Percentiles rank a stretch among this genome's conserved stretches.
Evolutionary conservation across 1,140 invertebrate genomes (phyloP).

Genomic region (Eumeta japonica): DNA sequence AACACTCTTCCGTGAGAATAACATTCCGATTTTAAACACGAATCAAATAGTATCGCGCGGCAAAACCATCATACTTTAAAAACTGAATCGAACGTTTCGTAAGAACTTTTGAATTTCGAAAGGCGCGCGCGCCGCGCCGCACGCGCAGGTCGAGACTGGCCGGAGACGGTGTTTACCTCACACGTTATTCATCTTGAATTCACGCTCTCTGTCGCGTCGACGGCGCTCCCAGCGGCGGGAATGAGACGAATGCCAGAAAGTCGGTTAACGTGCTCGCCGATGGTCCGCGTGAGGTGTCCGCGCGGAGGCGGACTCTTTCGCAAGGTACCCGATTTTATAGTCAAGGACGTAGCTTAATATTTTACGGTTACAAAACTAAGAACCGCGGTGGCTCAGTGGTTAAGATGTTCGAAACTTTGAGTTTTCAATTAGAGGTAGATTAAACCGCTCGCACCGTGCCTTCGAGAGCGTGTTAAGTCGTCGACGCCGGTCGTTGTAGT

Average conservation of each 20-base stretch:
- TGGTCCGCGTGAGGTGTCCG: no score
- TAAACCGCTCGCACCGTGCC: no score
- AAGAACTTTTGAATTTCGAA: slow-evolving; percentile 14
- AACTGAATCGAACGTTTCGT: no score
- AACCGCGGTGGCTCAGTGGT: no score
- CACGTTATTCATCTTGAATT: slow-evolving; percentile 30
- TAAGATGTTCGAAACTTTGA: no score
- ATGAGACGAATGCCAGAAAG: slow-evolving; percentile 19
- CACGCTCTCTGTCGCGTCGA: slow-evolving; percentile 23
- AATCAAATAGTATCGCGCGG: no score
- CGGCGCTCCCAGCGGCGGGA: slow-evolving; percentile 16
- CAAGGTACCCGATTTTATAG: slow-evolving; percentile 26
- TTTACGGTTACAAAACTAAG: slow-evolving; percentile 31
- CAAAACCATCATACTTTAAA: no score
- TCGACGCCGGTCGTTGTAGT: no score
- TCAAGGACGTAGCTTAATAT: slow-evolving; percentile 50
- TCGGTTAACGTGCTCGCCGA: slow-evolving; percentile 22
- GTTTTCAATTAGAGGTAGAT: no score
- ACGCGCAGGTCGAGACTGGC: slow-evolving; percentile 45
- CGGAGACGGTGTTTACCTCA: slow-evolving; percentile 30
- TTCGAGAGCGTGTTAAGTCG: no score
- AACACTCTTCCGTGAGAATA: no score
- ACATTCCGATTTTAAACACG: no score
- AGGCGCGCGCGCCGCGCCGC: slow-evolving; percentile 35
- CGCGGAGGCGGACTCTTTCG: slow-evolving; percentile 28